Evolutionary conservation across 2,888 invertebrate species (phyloP), one percentile per base, ranked within the genome.

Genomic region (Plusia festucae): DNA sequence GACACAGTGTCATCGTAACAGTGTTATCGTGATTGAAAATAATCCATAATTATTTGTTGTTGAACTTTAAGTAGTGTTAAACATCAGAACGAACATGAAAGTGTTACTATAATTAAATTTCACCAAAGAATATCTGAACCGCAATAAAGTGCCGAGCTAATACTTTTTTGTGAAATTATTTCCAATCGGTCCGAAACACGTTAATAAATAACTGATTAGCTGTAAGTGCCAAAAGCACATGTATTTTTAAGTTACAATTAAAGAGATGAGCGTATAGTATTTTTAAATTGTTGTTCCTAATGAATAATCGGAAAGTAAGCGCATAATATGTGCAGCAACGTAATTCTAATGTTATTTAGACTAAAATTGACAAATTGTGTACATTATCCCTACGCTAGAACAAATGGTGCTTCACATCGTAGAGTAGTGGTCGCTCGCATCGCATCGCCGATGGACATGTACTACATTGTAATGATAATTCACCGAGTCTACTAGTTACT

Each of bases 361-460:
- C 82, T 93, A 92, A 92, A 91, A 89, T 90, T 87, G 90, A 88
- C 86, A 91, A 93, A 92, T 89, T 86, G 89, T 95, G 95, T 95
- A 95, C 94, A 95, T 95, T 94, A 88, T 91, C 94, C 95, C 91
- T 94, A 94, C 93, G 94, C 95, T 94, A 94, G 94, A 95, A 93
- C 94, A 93, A 93, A 94, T 95, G 95, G 95, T 95, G 95, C 95
- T 94, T 94, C 93, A 93, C 91, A 88, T 90, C 86, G 93, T 95
- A 94, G 95, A 90, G 88, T 88, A 88, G 91, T 86, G 84, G 78
- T 75, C 81, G 78, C 81, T 82, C 81, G 81, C 81, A 82, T 57
- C 58, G 77, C 72, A 70, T 71, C 77, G 82, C 79, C 58, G 62
- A 60, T 66, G 60, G 58, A 63, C 68, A 40, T 76, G 61, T 82